A percentile compares a stretch with the other conserved stretches of the same genome.
Evolutionary conservation across 1,140 invertebrate genomes (phyloP).

Genomic region (Steinernema khuongi): DNA sequence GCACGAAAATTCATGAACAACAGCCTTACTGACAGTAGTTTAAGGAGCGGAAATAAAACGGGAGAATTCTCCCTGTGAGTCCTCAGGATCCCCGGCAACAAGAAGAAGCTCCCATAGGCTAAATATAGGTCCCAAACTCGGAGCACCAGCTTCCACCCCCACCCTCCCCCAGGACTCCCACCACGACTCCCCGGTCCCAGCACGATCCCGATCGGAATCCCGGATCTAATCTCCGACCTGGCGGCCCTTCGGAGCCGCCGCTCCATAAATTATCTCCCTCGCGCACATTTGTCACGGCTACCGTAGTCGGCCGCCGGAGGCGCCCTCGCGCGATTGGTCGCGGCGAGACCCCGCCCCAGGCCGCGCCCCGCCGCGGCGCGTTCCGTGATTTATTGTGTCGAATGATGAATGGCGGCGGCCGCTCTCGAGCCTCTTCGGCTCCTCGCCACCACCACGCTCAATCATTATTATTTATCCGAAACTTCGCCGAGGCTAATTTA

Average conservation of each 20-base stretch:
- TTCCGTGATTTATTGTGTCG: constrained; percentile 16
- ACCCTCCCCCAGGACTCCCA: not conserved
- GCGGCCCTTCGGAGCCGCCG: not conserved
- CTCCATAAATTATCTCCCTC: constrained; percentile 14
- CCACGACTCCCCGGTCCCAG: not conserved
- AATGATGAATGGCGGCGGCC: constrained; percentile 16
- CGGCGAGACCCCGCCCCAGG: not conserved
- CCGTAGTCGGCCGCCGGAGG: not conserved
- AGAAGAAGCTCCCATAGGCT: no score
- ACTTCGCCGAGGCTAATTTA: constrained; percentile 12
- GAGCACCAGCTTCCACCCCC: not conserved
- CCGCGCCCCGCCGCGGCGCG: not conserved
- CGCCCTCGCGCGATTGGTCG: not conserved
- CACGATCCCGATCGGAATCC: no score
- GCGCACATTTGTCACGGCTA: not conserved
- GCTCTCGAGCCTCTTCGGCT: constrained; percentile 6
- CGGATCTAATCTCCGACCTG: no score
- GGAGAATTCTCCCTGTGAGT: no score
- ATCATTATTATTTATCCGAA: constrained; percentile 15
- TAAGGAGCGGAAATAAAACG: no score
- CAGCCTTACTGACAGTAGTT: no score
- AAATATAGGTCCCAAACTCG: no score
- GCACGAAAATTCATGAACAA: not conserved
- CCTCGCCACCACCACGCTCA: not conserved
- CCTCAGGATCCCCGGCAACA: no score